Base-by-base conservation (phyloP, 2,888 invertebrate species). In the Penaeus monodon region DNA sequence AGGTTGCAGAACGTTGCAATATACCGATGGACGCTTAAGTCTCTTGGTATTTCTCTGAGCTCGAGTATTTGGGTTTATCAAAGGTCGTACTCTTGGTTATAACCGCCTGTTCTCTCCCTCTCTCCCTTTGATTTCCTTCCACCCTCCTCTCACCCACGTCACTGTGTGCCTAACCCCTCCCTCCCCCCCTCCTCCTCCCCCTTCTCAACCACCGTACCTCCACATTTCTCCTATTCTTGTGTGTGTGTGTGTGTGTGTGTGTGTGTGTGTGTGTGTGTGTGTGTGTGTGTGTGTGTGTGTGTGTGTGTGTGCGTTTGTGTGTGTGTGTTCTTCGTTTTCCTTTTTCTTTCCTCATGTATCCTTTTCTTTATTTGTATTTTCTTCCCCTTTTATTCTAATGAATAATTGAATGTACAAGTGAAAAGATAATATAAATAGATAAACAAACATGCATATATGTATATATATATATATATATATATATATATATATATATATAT, bases 191-290 rank as follows among this genome's bases (percentile, higher is more conserved):
- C 64, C 44, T 49, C 49, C 8, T 17, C 78, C 49, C n/a, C 77
- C 77, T 17, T 57, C 78, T 57, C 29, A n/a, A 57, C 49, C 27
- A 78, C 49, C 78, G 78, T 49, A 57, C 33, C 0, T 4, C 33
- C 33, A 2, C 4, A 38, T 38, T 38, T 44, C 44, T 44, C 44
- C 44, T 10, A 8, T 44, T 44, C 57, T 24, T 78, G 78, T 38
- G 77, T 29, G 38, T 77, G 77, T 77, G 77, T 38, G 22, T 29
- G 57, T 78, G 57, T 78, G 78, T 49, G 57, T 78, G 78, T 78
- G 78, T 78, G 78, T 78, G 78, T 78, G 78, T 49, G 57, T 78
- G 57, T 78, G 77, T 78, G 78, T 78, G 78, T 49, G 44, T 77
- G 49, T 29, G 77, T 77, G 78, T 78, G 63, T 78, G 78, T 78